These are phyloP conservation scores for Battus philenor DNA, from an alignment of 1,140 invertebrate genomes.

Conservation along the genomic window DNA sequence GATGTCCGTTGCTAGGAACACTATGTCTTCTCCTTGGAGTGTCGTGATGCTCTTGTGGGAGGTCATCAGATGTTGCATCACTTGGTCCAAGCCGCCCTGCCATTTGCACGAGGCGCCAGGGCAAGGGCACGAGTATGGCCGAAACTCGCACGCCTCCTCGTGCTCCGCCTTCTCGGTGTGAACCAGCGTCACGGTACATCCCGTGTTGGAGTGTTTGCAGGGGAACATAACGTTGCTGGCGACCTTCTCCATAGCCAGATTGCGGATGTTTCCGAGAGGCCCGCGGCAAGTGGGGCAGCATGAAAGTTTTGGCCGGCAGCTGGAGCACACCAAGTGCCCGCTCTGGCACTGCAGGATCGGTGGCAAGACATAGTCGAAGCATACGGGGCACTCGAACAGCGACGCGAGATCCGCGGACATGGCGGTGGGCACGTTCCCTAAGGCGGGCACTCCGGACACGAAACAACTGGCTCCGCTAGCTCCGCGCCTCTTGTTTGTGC, in stretches of 20 bases:
- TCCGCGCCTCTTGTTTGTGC: conserved; percentile 71
- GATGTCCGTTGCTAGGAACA: conserved; percentile 99
- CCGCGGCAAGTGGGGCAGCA: conserved; percentile 99
- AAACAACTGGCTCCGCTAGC: conserved; percentile 72
- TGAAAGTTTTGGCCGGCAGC: conserved; percentile 96
- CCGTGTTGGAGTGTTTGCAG: conserved; percentile 98
- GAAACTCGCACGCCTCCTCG: conserved; percentile 98
- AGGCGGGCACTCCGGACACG: conserved; percentile 61
- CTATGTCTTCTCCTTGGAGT: conserved; percentile 97
- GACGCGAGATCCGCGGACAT: conserved; percentile 93
- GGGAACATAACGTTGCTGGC: conserved; percentile 98
- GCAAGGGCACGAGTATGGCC: conserved; percentile 98
- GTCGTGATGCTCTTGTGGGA: conserved; percentile 99
- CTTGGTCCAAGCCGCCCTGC: conserved; percentile 96
- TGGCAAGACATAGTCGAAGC: conserved; percentile 99
- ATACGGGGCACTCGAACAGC: conserved; percentile 99
- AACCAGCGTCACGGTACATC: conserved; percentile 93
- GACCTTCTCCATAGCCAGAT: conserved; percentile 99
- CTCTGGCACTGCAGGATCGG: conserved; percentile 94
- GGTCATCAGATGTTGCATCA: conserved; percentile 97
- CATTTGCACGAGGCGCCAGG: conserved; percentile 99
- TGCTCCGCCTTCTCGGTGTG: conserved; percentile 98
- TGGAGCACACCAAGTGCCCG: conserved; percentile 93
- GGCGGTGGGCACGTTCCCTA: conserved; percentile 73
- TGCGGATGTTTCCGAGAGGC: conserved; percentile 97